phyloP scores from a whole-genome alignment of 2,797 vertebrate genomes.

The Poecilia picta region DNA sequence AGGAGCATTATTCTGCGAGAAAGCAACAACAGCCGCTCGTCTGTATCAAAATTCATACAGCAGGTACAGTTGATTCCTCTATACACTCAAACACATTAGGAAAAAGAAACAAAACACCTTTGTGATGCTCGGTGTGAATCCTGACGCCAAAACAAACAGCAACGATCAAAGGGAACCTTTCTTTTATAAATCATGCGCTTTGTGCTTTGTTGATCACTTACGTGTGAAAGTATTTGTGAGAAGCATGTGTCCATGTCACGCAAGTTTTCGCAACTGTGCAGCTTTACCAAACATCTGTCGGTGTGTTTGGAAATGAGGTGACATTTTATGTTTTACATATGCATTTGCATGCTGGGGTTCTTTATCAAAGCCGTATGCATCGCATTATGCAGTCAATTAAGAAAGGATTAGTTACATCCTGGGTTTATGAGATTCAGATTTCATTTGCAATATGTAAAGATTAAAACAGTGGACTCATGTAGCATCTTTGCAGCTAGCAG shows the following conservation, averaged over 20 bases:
- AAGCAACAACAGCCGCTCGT: constrained; percentile 45
- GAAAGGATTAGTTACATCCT: background rate
- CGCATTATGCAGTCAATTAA: background rate
- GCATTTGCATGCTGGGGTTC: background rate
- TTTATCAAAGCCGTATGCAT: background rate
- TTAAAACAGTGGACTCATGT: constrained; percentile 5
- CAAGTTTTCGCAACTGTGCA: constrained; percentile 5
- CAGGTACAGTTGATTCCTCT: constrained; percentile 4
- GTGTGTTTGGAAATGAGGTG: background rate
- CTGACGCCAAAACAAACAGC: constrained; percentile 21
- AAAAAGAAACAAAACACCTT: constrained; percentile 2
- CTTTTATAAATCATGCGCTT: constrained; percentile 45
- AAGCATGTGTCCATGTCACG: constrained; percentile 24
- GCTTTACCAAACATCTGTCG: background rate
- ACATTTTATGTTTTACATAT: background rate
- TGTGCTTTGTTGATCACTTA: constrained; percentile 33
- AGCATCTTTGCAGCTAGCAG: background rate
- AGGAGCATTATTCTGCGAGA: constrained; percentile 61
- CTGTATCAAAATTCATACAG: constrained; percentile 39
- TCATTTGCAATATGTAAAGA: constrained; percentile 7
- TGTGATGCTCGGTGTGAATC: constrained; percentile 13
- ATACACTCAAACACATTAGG: constrained; percentile 5
- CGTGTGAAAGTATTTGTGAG: constrained; percentile 41
- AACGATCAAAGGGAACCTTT: constrained; percentile 54
- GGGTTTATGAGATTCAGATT: background rate